A percentile compares a stretch with the other conserved stretches of the same genome.
These are phyloP conservation scores for Dasyprocta punctata DNA, from an alignment of 2,113 vertebrate species.

Conservation along the genomic window DNA sequence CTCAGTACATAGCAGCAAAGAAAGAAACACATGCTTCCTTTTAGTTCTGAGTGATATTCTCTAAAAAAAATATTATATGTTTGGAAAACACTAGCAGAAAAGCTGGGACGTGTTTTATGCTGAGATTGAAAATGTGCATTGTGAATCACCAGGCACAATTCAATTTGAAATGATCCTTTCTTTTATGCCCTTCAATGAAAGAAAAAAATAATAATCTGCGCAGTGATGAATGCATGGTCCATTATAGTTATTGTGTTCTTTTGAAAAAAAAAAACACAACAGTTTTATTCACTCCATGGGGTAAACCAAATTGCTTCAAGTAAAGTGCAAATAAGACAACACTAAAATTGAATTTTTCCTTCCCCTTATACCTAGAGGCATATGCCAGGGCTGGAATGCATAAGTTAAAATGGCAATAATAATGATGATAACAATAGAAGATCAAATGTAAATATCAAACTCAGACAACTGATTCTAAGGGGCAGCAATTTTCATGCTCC, in stretches of 20 bases:
- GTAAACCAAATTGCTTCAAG: slow-evolving; percentile 76
- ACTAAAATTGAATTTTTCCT: slow-evolving; percentile 71
- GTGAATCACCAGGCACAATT: slow-evolving; percentile 69
- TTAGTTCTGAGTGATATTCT: slow-evolving; percentile 59
- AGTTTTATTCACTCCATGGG: slow-evolving; percentile 77
- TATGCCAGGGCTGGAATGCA: slow-evolving; percentile 15
- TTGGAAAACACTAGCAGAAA: slow-evolving; percentile 58
- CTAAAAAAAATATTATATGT: slow-evolving; percentile 58
- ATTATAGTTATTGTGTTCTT: slow-evolving; percentile 73
- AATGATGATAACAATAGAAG: slow-evolving; percentile 63
- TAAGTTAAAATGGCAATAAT: slow-evolving; percentile 68
- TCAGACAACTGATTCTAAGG: slow-evolving; percentile 66
- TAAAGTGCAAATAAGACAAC: slow-evolving; percentile 68
- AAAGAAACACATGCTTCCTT: slow-evolving; percentile 46
- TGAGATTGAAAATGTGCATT: slow-evolving; percentile 50
- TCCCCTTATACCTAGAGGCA: slow-evolving; percentile 71
- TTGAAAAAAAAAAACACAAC: slow-evolving; percentile 57
- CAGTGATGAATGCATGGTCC: slow-evolving; percentile 62
- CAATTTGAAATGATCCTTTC: slow-evolving; percentile 70
- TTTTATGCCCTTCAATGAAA: slow-evolving; percentile 67
- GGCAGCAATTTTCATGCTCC: slow-evolving; percentile 31
- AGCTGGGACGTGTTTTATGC: slow-evolving; percentile 48
- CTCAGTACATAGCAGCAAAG: slow-evolving; percentile 41
- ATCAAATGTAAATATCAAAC: slow-evolving; percentile 73
- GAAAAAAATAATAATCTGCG: slow-evolving; percentile 68